Evolutionary conservation across 2,797 vertebrate species (phyloP).

Genomic region (Tachyglossus aculeatus): DNA sequence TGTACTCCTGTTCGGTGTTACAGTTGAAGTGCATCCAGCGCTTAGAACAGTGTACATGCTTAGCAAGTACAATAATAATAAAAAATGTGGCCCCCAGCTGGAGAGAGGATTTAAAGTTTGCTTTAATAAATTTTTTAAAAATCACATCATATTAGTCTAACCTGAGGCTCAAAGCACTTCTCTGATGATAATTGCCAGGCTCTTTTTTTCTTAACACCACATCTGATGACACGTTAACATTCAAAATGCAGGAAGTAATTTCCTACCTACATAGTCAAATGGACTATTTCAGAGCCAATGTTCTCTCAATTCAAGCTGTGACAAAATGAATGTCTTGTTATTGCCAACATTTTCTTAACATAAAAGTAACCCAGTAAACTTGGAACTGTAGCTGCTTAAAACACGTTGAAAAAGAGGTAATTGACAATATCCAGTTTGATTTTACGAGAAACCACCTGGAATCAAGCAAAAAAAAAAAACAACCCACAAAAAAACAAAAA

Average conservation of each 20-base stretch:
- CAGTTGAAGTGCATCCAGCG: neutral
- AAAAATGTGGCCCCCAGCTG: neutral
- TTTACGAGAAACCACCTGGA: constrained; percentile 13
- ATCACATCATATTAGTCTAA: neutral
- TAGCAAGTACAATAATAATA: too few species aligned
- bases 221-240: constrained; percentile 30
- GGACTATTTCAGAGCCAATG: constrained; percentile 29
- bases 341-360: constrained; percentile 15
- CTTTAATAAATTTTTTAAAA: constrained; percentile 8
- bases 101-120: neutral
- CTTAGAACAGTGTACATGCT: too few species aligned
- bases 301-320: constrained; percentile 22
- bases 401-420: constrained; percentile 47
- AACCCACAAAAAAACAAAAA: constrained; percentile 22
- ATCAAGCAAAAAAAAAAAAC: constrained; percentile 12
- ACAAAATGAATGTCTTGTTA: constrained; percentile 23
- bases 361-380: constrained; percentile 8
- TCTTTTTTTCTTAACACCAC: constrained; percentile 17
- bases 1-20: neutral
- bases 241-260: constrained; percentile 23
- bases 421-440: constrained; percentile 37
- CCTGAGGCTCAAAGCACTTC: neutral
- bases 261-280: constrained; percentile 3
- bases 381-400: constrained; percentile 22
- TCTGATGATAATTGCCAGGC: neutral